phyloP scores from a whole-genome alignment of 1,140 invertebrate species.

The Formica exsecta region DNA sequence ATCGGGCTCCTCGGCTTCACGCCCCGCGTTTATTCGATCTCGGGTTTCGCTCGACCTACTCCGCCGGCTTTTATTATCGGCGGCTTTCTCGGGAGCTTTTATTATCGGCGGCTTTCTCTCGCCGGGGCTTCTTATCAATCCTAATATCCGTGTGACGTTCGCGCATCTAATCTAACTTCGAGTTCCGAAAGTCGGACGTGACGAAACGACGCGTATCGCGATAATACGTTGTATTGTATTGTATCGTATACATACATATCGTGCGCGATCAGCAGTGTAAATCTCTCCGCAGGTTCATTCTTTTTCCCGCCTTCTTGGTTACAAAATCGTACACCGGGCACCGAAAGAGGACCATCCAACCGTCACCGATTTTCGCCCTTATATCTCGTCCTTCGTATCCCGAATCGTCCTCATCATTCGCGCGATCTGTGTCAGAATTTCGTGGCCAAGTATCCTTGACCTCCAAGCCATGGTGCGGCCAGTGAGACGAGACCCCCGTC shows the following conservation, averaged over 20 bases:
- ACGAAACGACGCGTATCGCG: neutral
- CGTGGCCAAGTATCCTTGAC: conserved; percentile 11
- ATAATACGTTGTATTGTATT: neutral
- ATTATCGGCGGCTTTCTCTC: conserved; percentile 30
- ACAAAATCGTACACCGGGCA: neutral
- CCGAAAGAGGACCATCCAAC: neutral
- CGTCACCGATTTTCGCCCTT: neutral
- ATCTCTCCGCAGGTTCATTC: neutral
- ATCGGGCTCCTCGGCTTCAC: conserved; percentile 27
- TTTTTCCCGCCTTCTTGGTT: neutral
- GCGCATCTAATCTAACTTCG: neutral
- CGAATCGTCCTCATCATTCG: conserved; percentile 23
- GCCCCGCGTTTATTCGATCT: neutral
- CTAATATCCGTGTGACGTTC: neutral
- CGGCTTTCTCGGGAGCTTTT: conserved; percentile 30
- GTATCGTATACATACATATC: neutral
- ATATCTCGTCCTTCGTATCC: neutral
- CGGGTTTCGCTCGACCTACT: conserved; percentile 36
- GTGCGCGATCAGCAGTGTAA: neutral
- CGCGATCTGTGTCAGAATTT: conserved; percentile 36
- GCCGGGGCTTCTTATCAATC: neutral
- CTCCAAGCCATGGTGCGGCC: neutral
- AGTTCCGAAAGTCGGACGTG: conserved; percentile 19
- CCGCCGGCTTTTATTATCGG: neutral
- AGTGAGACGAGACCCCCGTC: neutral